Evolutionary conservation across 2,888 invertebrate genomes (phyloP).

Genomic region (Scaptomyza flava): DNA sequence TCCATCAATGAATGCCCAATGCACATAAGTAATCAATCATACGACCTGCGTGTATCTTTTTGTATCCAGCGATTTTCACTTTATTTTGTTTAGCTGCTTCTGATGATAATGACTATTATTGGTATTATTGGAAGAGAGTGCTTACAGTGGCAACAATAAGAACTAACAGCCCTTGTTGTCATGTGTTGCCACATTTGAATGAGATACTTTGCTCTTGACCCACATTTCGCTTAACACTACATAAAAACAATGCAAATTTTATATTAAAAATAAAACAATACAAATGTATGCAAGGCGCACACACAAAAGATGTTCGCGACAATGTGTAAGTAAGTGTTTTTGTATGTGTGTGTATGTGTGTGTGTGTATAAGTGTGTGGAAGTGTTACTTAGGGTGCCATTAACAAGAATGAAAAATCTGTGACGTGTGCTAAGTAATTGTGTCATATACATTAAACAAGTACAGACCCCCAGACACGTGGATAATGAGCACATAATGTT

Average conservation of each 20-base stretch:
- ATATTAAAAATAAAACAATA: constrained; percentile 72
- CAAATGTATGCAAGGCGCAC: constrained; percentile 39
- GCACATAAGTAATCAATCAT: constrained; percentile 61
- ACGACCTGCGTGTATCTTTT: constrained; percentile 11
- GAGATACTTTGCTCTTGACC: constrained; percentile 68
- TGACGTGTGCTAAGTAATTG: constrained; percentile 75
- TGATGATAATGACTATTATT: constrained; percentile 42
- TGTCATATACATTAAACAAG: constrained; percentile 57
- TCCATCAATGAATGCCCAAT: constrained; percentile 27
- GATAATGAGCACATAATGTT: constrained; percentile 57
- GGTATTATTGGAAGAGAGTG: constrained; percentile 47
- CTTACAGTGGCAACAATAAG: constrained; percentile 16
- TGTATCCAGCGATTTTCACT: constrained; percentile 20
- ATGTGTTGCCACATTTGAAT: constrained; percentile 53
- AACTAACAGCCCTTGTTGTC: constrained; percentile 24
- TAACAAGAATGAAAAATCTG: constrained; percentile 73
- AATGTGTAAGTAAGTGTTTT: constrained; percentile 2
- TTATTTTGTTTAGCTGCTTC: constrained; percentile 14
- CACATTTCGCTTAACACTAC: constrained; percentile 49
- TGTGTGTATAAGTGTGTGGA: constrained; percentile 20
- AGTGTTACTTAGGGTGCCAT: constrained; percentile 52
- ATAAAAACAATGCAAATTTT: constrained; percentile 66
- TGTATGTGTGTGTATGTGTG: constrained; percentile 8
- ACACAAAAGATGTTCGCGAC: constrained; percentile 17
- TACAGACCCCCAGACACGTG: constrained; percentile 42